Conservation (phyloP, 2,113 vertebrate species). For the Rynchops niger region DNA sequence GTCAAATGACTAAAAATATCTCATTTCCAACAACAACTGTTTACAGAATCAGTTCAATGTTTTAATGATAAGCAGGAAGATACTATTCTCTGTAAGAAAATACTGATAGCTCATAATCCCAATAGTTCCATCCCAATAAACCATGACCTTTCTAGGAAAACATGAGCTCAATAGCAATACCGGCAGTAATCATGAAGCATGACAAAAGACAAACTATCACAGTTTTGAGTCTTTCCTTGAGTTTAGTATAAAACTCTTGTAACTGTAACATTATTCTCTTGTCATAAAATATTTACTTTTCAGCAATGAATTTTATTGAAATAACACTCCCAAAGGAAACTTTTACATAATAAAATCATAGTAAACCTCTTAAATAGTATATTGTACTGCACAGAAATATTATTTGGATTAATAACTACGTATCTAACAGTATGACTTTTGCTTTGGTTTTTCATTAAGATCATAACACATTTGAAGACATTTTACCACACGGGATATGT, state of each 20-base stretch:
- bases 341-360: neutral
- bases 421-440: neutral
- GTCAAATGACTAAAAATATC: neutral
- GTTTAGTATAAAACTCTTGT: neutral
- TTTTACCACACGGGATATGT: neutral
- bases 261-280: neutral
- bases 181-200: accelerated
- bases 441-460: neutral
- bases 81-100: neutral
- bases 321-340: neutral
- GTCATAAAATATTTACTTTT: neutral
- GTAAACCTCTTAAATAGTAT: neutral
- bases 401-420: neutral
- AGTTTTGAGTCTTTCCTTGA: neutral
- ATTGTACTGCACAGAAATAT: neutral
- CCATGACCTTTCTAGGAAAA: neutral
- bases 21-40: neutral
- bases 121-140: neutral
- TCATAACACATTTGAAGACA: neutral
- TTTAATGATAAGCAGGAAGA: neutral
- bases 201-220: neutral
- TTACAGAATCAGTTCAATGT: neutral
- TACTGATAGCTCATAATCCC: neutral
- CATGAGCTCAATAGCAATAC: neutral
- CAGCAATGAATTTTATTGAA: neutral